Conservation (phyloP, 2,888 invertebrate genomes). For the Lottia gigantea region DNA sequence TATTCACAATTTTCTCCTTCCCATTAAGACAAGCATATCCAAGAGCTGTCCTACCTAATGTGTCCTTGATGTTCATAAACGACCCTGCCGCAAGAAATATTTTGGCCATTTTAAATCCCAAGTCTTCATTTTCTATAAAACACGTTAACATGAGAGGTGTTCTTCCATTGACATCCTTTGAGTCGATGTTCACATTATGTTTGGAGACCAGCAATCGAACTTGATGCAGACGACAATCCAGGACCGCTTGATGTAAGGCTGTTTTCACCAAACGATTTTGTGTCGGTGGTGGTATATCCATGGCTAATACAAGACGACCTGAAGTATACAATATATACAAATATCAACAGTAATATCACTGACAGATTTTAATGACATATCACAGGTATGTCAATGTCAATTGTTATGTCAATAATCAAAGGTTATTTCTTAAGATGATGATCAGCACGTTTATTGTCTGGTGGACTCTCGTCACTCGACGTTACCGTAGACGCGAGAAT, state of each 20-base stretch:
- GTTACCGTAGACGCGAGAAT: too few relatives aligned
- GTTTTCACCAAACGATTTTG: constrained; percentile 60
- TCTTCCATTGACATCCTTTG: constrained; percentile 60
- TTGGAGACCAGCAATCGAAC: constrained; percentile 61
- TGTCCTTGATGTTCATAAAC: constrained; percentile 53
- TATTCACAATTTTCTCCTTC: constrained; percentile 47
- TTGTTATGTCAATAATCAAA: too few relatives aligned
- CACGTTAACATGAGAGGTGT: constrained; percentile 65
- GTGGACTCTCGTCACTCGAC: too few relatives aligned
- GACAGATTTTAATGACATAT: too few relatives aligned
- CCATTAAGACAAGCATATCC: constrained; percentile 63
- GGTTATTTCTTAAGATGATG: too few relatives aligned
- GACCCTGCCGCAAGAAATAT: constrained; percentile 58
- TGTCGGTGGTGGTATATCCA: constrained; percentile 23
- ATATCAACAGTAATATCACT: too few relatives aligned
- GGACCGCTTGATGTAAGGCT: constrained; percentile 65
- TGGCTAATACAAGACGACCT: neutral
- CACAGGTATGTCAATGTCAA: too few relatives aligned
- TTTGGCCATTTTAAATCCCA: constrained; percentile 57
- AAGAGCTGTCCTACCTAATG: constrained; percentile 60
- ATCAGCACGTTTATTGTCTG: too few relatives aligned
- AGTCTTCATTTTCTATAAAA: constrained; percentile 55
- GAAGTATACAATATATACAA: too few relatives aligned
- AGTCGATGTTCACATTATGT: constrained; percentile 59
- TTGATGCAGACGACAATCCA: constrained; percentile 63